Conservation (phyloP, 2,888 invertebrate species). For the Acanthosepion lycidas region DNA sequence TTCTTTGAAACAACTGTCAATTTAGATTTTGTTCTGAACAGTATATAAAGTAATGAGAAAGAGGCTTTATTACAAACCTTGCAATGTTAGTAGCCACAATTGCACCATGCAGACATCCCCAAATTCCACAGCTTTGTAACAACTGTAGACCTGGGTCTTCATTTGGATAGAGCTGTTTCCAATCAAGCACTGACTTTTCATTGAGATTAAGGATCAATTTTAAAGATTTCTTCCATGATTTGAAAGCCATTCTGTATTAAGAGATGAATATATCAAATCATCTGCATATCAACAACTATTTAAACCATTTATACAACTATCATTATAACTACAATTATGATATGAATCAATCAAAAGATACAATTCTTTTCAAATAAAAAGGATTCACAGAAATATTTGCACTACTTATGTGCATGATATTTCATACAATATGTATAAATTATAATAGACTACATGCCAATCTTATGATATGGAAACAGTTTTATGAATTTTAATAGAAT, state of each 20-base stretch:
- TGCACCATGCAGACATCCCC: slow-evolving; percentile 73
- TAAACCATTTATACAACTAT: neutral
- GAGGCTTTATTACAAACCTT: slow-evolving; percentile 57
- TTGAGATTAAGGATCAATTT: slow-evolving; percentile 65
- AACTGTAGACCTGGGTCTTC: slow-evolving; percentile 65
- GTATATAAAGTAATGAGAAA: too few species aligned
- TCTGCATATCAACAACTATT: neutral
- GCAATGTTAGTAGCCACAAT: slow-evolving; percentile 73
- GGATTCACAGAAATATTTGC: too few species aligned
- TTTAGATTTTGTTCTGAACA: too few species aligned
- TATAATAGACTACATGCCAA: too few species aligned
- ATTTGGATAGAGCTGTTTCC: slow-evolving; percentile 67
- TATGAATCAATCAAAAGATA: too few species aligned
- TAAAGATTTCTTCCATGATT: slow-evolving; percentile 72
- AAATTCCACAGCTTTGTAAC: slow-evolving; percentile 72
- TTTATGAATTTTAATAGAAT: too few species aligned
- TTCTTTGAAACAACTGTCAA: too few species aligned
- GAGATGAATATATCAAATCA: neutral
- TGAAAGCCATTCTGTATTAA: slow-evolving; percentile 67
- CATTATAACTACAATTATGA: too few species aligned
- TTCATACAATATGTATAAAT: too few species aligned
- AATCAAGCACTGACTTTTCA: slow-evolving; percentile 58
- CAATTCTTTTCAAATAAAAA: too few species aligned
- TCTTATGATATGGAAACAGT: too few species aligned
- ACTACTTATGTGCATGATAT: too few species aligned